phyloP scores from a whole-genome alignment of 2,797 vertebrate genomes.

The Thalassophryne amazonica region DNA sequence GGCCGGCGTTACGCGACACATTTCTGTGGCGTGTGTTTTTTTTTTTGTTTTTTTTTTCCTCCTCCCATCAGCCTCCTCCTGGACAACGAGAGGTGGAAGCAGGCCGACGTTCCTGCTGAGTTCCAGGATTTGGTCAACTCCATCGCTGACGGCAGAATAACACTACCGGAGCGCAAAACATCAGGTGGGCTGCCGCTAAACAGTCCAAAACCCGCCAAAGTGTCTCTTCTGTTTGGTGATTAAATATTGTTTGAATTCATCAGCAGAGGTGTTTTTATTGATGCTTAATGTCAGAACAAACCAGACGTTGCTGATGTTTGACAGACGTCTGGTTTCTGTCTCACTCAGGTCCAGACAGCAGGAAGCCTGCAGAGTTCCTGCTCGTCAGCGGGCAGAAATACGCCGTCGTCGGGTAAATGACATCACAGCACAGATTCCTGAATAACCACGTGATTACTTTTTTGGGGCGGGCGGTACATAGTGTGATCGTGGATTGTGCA shows the following conservation, averaged over 20 bases:
- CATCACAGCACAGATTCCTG: too few species aligned
- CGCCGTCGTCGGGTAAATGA: slow-evolving; percentile 92
- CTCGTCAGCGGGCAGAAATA: slow-evolving; percentile 90
- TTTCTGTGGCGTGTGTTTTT: too few species aligned
- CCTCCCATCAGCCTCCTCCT: slow-evolving; percentile 83
- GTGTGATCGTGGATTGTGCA: too few species aligned
- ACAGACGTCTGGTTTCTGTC: neutral
- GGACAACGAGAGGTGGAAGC: slow-evolving; percentile 97
- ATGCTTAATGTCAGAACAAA: too few species aligned
- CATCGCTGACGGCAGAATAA: slow-evolving; percentile 89
- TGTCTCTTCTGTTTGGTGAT: neutral
- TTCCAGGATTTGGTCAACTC: slow-evolving; percentile 96
- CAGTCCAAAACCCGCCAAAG: too few species aligned
- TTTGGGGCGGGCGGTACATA: too few species aligned
- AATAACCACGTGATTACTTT: too few species aligned
- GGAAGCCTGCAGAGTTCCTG: slow-evolving; percentile 88
- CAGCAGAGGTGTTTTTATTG: too few species aligned
- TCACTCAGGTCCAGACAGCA: slow-evolving; percentile 83
- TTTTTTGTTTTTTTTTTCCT: neutral
- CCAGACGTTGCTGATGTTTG: too few species aligned
- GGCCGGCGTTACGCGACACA: neutral
- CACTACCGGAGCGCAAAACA: slow-evolving; percentile 87
- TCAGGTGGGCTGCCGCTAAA: slow-evolving; percentile 63
- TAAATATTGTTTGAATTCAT: too few species aligned
- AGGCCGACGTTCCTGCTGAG: slow-evolving; percentile 94